Conservation (phyloP, 1,140 invertebrate species). For the Rhynchophorus ferrugineus region DNA sequence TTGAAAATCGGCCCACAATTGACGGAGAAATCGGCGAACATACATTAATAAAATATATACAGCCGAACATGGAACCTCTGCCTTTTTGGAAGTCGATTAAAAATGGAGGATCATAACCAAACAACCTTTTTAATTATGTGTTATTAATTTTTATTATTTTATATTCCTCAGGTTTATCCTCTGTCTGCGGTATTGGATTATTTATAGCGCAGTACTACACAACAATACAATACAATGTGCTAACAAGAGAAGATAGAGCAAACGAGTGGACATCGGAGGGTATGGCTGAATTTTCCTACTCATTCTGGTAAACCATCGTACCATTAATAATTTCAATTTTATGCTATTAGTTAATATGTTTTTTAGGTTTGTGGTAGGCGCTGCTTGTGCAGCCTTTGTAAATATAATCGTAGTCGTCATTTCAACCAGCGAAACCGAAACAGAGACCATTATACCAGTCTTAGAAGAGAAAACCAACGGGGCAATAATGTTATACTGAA, state of each 20-base stretch:
- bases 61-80: too few species aligned
- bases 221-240: constrained; percentile 66
- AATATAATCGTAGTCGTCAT: constrained; percentile 70
- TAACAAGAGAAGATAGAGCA: constrained; percentile 64
- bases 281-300: constrained; percentile 62
- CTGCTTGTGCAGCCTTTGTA: constrained; percentile 60
- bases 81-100: too few species aligned
- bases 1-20: too few species aligned
- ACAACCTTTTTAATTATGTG: too few species aligned
- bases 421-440: constrained; percentile 58
- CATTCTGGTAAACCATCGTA: constrained; percentile 58
- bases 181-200: constrained; percentile 57
- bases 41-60: too few species aligned
- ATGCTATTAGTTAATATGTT: constrained; percentile 14
- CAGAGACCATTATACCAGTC: constrained; percentile 57
- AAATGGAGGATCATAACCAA: too few species aligned
- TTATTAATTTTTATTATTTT: too few species aligned
- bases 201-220: constrained; percentile 71
- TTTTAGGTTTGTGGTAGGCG: constrained; percentile 67
- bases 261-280: constrained; percentile 67
- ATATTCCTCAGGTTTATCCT: constrained; percentile 67
- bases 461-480: constrained; percentile 75
- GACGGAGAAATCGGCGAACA: too few species aligned
- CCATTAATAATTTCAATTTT: background rate
- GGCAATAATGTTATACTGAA: constrained; percentile 75